A percentile compares a stretch with the other conserved stretches of the same genome.
Conservation (phyloP, 2,888 invertebrate species). For the Catotricha subobsoleta region DNA sequence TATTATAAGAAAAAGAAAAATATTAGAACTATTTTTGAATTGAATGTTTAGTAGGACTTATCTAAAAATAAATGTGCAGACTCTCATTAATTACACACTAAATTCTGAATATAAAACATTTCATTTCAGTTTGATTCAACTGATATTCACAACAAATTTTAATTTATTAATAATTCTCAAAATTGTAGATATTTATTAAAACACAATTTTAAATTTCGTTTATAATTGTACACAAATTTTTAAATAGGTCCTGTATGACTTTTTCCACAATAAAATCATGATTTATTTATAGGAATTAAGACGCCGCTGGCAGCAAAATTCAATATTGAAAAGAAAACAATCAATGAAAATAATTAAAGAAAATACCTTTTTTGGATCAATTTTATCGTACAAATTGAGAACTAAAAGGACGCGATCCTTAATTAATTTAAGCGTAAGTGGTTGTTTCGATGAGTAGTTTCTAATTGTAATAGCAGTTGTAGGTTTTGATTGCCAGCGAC, state of each 20-base stretch:
- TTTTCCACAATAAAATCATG: no score
- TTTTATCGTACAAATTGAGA: conserved; percentile 94
- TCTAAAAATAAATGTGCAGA: no score
- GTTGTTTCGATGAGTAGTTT: conserved; percentile 56
- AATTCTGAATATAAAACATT: conserved; percentile 2
- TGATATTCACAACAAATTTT: no score
- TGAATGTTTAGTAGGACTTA: no score
- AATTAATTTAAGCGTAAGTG: conserved; percentile 66
- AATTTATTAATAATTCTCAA: no score
- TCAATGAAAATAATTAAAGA: conserved; percentile 19
- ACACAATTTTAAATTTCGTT: no score
- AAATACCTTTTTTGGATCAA: conserved; percentile 80
- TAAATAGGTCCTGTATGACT: no score
- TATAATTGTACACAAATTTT: no score
- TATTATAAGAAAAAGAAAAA: conserved; percentile 19
- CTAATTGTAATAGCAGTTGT: conserved; percentile 26
- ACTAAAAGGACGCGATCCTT: conserved; percentile 83
- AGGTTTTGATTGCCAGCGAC: conserved; percentile 25
- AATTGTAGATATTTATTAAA: no score
- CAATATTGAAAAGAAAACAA: neutral
- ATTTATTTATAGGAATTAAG: no score
- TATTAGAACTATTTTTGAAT: neutral
- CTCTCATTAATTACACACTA: no score
- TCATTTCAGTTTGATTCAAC: neutral
- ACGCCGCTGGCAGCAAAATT: conserved; percentile 6